Evolutionary conservation across 2,888 invertebrate genomes (phyloP).

Genomic region (Acleris holmiana): DNA sequence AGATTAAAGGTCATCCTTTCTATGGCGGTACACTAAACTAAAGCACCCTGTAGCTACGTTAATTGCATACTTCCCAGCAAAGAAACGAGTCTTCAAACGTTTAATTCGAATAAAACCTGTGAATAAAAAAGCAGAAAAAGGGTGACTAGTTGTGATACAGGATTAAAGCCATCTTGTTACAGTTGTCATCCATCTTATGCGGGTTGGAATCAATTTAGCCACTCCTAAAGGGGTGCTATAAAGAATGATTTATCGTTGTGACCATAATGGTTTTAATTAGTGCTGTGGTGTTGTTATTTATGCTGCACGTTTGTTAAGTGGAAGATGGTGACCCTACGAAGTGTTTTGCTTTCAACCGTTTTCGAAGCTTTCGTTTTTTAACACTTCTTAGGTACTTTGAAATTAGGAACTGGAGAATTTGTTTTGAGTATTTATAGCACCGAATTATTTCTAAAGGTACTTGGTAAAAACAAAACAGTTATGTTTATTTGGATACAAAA

Average conservation of each 20-base stretch:
- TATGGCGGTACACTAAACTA: no score
- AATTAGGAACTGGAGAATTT: no score
- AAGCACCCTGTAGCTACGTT: neutral
- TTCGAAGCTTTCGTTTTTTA: neutral
- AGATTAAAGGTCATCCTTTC: no score
- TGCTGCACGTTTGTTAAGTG: slow-evolving; percentile 9
- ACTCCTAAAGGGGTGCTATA: slow-evolving; percentile 68
- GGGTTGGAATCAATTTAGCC: slow-evolving; percentile 72
- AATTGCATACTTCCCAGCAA: neutral
- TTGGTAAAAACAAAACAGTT: no score
- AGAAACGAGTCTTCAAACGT: neutral
- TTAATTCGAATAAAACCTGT: slow-evolving; percentile 21
- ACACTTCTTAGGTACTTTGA: no score
- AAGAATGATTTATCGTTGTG: slow-evolving; percentile 71
- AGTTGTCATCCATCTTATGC: slow-evolving; percentile 68
- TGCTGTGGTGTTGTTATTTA: slow-evolving; percentile 47
- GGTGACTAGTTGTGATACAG: slow-evolving; percentile 18
- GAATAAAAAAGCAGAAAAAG: slow-evolving; percentile 28
- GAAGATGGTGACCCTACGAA: neutral
- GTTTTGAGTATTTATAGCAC: no score
- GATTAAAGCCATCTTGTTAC: slow-evolving; percentile 47
- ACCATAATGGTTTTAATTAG: slow-evolving; percentile 77
- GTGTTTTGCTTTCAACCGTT: neutral
- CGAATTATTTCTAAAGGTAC: no score
- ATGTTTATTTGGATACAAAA: no score